Conservation (phyloP, 2,797 vertebrate species). For the Molossus molossus region DNA sequence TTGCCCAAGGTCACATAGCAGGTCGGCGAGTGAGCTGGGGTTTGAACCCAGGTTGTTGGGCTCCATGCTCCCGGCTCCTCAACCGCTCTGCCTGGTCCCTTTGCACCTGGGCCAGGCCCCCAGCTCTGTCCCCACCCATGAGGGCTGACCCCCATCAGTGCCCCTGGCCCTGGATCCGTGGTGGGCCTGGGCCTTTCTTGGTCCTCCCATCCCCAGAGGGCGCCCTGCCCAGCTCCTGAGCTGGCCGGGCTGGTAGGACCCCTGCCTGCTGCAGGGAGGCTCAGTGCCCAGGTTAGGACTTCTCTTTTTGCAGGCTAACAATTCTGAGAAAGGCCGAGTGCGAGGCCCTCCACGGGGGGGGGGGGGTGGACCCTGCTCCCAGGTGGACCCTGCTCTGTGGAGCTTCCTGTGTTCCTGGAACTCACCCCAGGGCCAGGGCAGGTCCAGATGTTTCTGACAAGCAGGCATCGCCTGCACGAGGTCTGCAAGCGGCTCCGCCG, state of each 20-base stretch:
- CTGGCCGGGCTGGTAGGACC: accelerated
- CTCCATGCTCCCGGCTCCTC: neutral
- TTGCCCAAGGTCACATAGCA: neutral
- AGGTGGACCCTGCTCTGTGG: neutral
- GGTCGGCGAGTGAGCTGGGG: neutral
- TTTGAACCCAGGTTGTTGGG: too few relatives aligned
- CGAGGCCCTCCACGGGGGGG: neutral
- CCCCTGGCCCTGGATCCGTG: neutral
- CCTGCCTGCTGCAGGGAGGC: neutral
- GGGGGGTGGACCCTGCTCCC: neutral
- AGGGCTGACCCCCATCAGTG: too few relatives aligned
- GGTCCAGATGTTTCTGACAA: neutral
- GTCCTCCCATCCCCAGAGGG: neutral
- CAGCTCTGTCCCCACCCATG: neutral
- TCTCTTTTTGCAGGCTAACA: neutral
- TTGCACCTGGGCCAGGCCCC: neutral
- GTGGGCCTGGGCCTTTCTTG: neutral
- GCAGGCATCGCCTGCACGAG: neutral
- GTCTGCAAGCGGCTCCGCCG: neutral
- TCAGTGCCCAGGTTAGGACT: neutral
- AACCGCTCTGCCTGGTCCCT: neutral
- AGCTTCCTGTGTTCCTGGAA: neutral
- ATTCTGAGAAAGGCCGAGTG: neutral
- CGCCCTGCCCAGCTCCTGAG: accelerated
- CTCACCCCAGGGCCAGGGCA: neutral